These are phyloP conservation scores for Sporophila hypoxantha DNA, from an alignment of 2,113 vertebrate species.

Conservation along the genomic window DNA sequence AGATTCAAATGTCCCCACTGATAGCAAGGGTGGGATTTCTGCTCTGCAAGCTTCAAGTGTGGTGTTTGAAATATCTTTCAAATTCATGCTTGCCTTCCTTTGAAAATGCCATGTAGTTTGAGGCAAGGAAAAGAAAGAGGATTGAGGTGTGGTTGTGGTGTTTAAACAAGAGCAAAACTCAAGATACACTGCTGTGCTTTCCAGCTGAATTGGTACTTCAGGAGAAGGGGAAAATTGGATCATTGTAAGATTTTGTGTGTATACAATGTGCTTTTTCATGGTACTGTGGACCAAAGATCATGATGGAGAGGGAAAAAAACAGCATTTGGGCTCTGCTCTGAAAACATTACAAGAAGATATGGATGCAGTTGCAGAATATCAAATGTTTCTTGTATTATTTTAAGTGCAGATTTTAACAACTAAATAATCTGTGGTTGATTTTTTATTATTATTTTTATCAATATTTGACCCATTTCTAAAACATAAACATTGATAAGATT, in stretches of 20 bases:
- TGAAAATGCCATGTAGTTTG: neutral
- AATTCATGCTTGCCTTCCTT: neutral
- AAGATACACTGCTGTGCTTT: neutral
- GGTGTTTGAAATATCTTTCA: neutral
- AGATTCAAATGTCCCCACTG: neutral
- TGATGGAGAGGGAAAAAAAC: accelerated
- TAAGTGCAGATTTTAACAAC: neutral
- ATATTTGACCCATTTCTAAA: neutral
- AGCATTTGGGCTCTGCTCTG: neutral
- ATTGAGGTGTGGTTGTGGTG: neutral
- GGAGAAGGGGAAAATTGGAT: neutral
- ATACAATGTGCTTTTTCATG: neutral
- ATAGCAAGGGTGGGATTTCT: neutral
- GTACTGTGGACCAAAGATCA: neutral
- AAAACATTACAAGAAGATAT: neutral
- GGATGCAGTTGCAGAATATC: neutral
- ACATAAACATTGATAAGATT: neutral
- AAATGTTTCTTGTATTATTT: neutral
- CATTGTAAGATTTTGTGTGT: neutral
- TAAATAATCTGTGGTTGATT: neutral
- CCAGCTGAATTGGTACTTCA: neutral
- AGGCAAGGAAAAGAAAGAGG: neutral
- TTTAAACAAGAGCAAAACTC: neutral
- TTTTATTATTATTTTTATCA: neutral
- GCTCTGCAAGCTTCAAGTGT: neutral